Percentiles rank a stretch among this genome's conserved stretches.
These are phyloP conservation scores for Triplophysa tibetana DNA, from an alignment of 2,113 vertebrate genomes.

Conservation along the genomic window DNA sequence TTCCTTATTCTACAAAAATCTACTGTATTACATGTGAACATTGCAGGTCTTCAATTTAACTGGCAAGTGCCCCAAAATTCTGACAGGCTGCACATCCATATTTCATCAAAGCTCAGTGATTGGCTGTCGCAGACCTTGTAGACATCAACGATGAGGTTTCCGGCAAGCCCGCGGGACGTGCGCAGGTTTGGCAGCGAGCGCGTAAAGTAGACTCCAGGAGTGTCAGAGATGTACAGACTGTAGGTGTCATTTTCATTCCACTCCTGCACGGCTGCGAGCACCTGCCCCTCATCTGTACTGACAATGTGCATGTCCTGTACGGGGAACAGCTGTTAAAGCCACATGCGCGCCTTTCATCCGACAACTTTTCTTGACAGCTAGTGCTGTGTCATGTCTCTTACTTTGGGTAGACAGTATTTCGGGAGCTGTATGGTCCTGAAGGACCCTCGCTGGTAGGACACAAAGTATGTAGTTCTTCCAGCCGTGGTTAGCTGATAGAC, in stretches of 20 bases:
- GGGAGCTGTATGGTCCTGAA: conserved; percentile 93
- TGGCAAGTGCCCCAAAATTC: neutral
- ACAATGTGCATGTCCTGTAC: conserved; percentile 97
- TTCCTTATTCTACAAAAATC: conserved; percentile 2
- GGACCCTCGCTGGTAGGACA: conserved; percentile 91
- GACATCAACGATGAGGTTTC: conserved; percentile 92
- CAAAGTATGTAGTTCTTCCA: conserved; percentile 94
- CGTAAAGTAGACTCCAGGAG: conserved; percentile 87
- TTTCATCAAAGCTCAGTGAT: neutral
- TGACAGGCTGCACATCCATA: neutral
- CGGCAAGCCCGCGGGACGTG: conserved; percentile 85
- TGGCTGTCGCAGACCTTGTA: conserved; percentile 85
- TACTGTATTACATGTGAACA: neutral
- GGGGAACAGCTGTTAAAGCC: conserved; percentile 34
- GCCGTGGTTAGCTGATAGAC: conserved; percentile 83
- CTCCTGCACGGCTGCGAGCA: conserved; percentile 93
- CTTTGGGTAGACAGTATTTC: conserved; percentile 97
- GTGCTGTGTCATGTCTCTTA: conserved; percentile 61
- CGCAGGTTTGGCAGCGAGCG: conserved; percentile 91
- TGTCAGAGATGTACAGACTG: conserved; percentile 93
- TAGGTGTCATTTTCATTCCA: conserved; percentile 98
- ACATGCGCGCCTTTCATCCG: conserved; percentile 1
- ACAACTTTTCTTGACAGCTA: conserved; percentile 10
- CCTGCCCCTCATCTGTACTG: conserved; percentile 93
- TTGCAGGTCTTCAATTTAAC: neutral